These are phyloP conservation scores for Cervus canadensis DNA, from an alignment of 2,113 vertebrate genomes.

Conservation along the genomic window DNA sequence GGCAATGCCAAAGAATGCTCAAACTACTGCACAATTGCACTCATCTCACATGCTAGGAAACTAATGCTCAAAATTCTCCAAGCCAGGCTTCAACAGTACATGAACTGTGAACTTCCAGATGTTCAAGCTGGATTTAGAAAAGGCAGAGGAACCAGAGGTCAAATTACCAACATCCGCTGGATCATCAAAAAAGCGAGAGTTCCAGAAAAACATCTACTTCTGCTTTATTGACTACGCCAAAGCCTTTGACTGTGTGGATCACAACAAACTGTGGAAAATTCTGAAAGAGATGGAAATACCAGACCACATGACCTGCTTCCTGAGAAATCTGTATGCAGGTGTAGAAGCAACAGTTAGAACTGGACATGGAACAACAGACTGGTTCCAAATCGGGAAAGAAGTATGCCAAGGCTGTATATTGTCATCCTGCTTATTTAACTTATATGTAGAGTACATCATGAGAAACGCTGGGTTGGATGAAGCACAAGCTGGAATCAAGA, in stretches of 20 bases:
- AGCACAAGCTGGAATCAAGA: background rate
- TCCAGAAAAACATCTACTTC: background rate
- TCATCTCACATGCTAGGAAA: background rate
- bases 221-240: background rate
- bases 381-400: background rate
- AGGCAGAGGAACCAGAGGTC: background rate
- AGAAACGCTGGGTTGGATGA: background rate
- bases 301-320: background rate
- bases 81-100: background rate
- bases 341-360: background rate
- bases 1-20: background rate
- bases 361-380: background rate
- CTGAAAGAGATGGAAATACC: background rate
- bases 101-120: background rate
- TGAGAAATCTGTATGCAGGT: background rate
- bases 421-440: background rate
- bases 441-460: background rate
- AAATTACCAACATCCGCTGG: background rate
- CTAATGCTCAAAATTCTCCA: background rate
- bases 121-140: background rate
- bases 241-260: background rate
- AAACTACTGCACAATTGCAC: background rate
- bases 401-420: background rate
- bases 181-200: background rate
- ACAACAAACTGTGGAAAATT: background rate